A percentile compares a stretch with the other conserved stretches of the same genome.
Evolutionary conservation across 2,888 invertebrate genomes (phyloP).

Genomic region (Acholoe squamosa): DNA sequence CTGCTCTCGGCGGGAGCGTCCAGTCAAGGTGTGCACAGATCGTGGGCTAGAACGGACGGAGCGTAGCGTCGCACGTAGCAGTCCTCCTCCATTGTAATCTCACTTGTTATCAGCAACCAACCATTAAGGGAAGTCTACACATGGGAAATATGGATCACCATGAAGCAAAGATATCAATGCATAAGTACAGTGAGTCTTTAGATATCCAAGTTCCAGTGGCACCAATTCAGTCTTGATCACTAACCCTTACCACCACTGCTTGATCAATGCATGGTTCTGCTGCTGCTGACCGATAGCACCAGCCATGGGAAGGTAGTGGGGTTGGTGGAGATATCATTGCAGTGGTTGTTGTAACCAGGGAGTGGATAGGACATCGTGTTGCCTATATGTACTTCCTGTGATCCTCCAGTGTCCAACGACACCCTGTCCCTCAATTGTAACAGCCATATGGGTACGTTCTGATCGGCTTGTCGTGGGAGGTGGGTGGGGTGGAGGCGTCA

Average conservation of each 20-base stretch:
- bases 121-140: not conserved
- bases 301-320: not conserved
- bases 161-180: not conserved
- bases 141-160: not conserved
- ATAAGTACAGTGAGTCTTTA: not conserved
- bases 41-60: not conserved
- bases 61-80: not conserved
- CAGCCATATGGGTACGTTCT: constrained; percentile 11
- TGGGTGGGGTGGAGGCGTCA: no score
- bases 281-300: not conserved
- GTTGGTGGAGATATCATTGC: no score
- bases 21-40: constrained; percentile 44
- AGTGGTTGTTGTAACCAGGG: no score
- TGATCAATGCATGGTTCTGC: constrained; percentile 41
- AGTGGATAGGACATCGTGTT: no score
- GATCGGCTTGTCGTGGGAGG: not conserved
- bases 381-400: not conserved
- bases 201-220: not conserved
- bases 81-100: not conserved
- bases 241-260: not conserved
- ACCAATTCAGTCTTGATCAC: not conserved
- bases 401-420: not conserved
- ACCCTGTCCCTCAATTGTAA: not conserved
- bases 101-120: not conserved
- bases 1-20: not conserved